These are phyloP conservation scores for Stramonita haemastoma DNA, from an alignment of 2,888 invertebrate species.

Conservation along the genomic window DNA sequence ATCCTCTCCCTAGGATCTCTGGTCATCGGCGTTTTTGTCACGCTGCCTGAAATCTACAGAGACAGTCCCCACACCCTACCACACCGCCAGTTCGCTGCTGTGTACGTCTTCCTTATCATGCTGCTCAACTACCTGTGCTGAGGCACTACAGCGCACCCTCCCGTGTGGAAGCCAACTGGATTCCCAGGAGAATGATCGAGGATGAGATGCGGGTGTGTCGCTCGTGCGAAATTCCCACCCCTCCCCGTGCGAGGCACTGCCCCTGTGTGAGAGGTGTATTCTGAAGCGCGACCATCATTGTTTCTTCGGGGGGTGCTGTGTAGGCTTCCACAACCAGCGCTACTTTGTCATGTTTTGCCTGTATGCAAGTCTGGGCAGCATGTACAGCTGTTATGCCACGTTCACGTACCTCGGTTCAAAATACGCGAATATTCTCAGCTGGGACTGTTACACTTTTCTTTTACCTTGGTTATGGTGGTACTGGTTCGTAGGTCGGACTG, in stretches of 20 bases:
- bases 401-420: slow-evolving; percentile 56
- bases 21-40: slow-evolving; percentile 52
- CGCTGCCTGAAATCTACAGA: slow-evolving; percentile 54
- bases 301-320: slow-evolving; percentile 76
- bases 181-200: slow-evolving; percentile 32
- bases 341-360: slow-evolving; percentile 77
- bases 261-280: slow-evolving; percentile 77
- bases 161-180: slow-evolving; percentile 29
- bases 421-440: slow-evolving; percentile 58
- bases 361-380: slow-evolving; percentile 59
- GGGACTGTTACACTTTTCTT: slow-evolving; percentile 61
- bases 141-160: slow-evolving; percentile 54
- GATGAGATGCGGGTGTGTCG: slow-evolving; percentile 52
- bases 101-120: slow-evolving; percentile 57
- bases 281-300: slow-evolving; percentile 79
- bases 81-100: slow-evolving; percentile 49
- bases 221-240: slow-evolving; percentile 61
- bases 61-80: slow-evolving; percentile 48
- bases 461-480: slow-evolving; percentile 59
- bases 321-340: slow-evolving; percentile 78
- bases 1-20: slow-evolving; percentile 52
- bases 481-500: slow-evolving; percentile 55
- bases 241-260: slow-evolving; percentile 76
- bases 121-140: slow-evolving; percentile 61
- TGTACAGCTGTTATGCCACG: slow-evolving; percentile 56